Percentiles rank a stretch among this genome's conserved stretches.
Conservation (phyloP, 2,113 vertebrate genomes). For the Hydropotes inermis region DNA sequence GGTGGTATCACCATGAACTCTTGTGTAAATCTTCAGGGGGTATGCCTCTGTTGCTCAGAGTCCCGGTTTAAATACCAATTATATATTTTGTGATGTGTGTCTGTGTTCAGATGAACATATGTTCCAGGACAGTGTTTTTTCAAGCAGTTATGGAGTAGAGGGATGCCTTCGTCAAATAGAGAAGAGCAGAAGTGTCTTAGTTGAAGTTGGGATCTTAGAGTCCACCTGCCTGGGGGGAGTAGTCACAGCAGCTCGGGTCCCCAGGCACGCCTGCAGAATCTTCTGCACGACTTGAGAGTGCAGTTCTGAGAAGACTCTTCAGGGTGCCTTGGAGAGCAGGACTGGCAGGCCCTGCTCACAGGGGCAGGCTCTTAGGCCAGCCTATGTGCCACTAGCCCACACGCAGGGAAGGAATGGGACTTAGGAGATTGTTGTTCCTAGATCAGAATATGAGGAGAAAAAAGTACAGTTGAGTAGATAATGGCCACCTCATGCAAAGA, state of each 20-base stretch:
- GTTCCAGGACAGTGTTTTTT: not conserved
- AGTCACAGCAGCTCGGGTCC: not conserved
- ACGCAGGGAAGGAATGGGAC: not conserved
- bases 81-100: not conserved
- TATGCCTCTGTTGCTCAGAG: not conserved
- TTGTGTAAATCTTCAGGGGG: not conserved
- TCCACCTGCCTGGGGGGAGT: not conserved
- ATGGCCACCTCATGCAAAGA: too few relatives aligned
- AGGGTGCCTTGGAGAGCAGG: not conserved
- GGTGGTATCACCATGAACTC: not conserved
- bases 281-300: fast-evolving
- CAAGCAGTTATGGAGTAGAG: not conserved
- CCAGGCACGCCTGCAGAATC: fast-evolving
- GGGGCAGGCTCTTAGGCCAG: not conserved
- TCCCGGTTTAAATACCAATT: not conserved
- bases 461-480: not conserved
- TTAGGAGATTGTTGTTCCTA: not conserved
- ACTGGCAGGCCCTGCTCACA: not conserved
- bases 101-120: not conserved
- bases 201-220: not conserved
- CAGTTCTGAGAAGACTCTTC: not conserved
- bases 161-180: not conserved
- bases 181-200: not conserved
- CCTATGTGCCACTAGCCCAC: fast-evolving
- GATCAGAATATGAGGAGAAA: not conserved